These are phyloP conservation scores for Brachionus asplanchnoidis DNA, from an alignment of 1,140 invertebrate genomes.

Conservation along the genomic window DNA sequence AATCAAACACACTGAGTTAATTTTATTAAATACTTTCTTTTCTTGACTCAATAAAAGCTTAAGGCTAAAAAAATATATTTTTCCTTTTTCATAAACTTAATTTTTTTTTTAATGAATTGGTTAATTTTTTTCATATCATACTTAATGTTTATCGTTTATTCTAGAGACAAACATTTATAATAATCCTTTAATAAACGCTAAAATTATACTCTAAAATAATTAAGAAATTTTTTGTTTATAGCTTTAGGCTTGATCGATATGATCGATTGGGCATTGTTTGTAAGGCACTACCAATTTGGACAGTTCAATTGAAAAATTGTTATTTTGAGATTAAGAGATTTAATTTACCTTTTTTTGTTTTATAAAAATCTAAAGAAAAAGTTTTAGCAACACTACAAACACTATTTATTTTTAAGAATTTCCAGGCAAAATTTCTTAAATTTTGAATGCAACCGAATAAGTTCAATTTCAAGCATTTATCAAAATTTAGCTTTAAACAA, in stretches of 20 bases:
- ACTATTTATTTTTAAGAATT: neutral
- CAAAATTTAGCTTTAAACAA: neutral
- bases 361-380: neutral
- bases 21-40: neutral
- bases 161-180: neutral
- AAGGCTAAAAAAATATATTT: neutral
- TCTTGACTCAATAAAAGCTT: neutral
- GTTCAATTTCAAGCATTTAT: neutral
- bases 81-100: neutral
- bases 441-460: neutral
- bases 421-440: neutral
- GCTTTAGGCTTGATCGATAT: neutral
- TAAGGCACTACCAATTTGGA: neutral
- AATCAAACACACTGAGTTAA: conserved; percentile 1
- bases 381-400: neutral
- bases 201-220: neutral
- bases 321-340: neutral
- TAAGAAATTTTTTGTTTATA: neutral
- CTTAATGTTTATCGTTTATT: neutral
- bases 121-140: neutral
- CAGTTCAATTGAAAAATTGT: neutral
- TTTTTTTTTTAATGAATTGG: neutral
- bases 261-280: neutral
- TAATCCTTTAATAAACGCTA: neutral
- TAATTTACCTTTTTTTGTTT: neutral